Conservation (phyloP, 2,113 vertebrate genomes). For the Dicentrarchus labrax region DNA sequence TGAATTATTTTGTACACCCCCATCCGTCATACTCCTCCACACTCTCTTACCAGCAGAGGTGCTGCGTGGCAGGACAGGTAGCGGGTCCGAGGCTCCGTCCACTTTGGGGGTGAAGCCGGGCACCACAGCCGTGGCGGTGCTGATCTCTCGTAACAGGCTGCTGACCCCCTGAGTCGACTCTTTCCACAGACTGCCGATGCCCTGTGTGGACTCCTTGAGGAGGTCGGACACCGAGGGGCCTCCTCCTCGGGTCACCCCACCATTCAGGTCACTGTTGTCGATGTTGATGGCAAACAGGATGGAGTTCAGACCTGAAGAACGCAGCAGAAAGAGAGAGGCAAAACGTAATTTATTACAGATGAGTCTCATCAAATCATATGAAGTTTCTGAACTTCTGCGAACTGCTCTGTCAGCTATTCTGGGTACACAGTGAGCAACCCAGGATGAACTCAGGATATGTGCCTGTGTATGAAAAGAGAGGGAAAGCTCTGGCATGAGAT, state of each 20-base stretch:
- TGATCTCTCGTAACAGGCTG: slow-evolving; percentile 93
- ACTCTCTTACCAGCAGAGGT: slow-evolving; percentile 82
- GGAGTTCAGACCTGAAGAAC: slow-evolving; percentile 92
- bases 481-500: slow-evolving; percentile 38
- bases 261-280: slow-evolving; percentile 97
- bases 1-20: too few relatives aligned
- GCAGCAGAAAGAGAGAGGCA: neutral
- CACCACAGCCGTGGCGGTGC: slow-evolving; percentile 91
- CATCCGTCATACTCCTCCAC: neutral
- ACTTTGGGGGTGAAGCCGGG: slow-evolving; percentile 90
- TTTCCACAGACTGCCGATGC: slow-evolving; percentile 94
- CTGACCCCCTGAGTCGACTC: slow-evolving; percentile 97
- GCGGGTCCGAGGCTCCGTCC: slow-evolving; percentile 89
- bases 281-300: slow-evolving; percentile 99
- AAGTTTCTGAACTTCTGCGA: slow-evolving; percentile 36
- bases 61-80: slow-evolving; percentile 90
- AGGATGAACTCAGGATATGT: slow-evolving; percentile 7
- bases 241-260: slow-evolving; percentile 81
- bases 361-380: neutral
- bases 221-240: slow-evolving; percentile 89
- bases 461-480: neutral
- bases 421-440: neutral
- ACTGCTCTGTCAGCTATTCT: slow-evolving; percentile 37
- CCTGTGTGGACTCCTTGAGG: slow-evolving; percentile 96
- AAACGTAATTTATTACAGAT: neutral